Percentiles rank a stretch among this genome's conserved stretches.
Evolutionary conservation across 2,888 invertebrate genomes (phyloP).

Genomic region (Phaonia tiefii): DNA sequence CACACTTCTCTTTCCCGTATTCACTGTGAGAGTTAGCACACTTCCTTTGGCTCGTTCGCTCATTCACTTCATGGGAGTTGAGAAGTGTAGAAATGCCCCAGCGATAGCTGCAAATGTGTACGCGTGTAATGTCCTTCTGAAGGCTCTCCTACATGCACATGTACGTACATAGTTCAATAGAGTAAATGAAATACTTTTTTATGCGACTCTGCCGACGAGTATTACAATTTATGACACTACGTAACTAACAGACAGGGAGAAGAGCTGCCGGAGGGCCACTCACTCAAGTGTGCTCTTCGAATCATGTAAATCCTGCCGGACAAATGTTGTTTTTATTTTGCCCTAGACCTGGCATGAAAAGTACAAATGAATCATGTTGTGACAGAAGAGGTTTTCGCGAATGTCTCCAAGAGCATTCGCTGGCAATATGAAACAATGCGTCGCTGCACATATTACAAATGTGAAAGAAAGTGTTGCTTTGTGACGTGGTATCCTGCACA

Average conservation of each 20-base stretch:
- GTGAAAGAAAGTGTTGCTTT: background rate
- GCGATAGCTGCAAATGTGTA: no score
- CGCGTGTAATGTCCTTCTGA: background rate
- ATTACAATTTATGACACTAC: constrained; percentile 64
- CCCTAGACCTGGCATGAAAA: constrained; percentile 62
- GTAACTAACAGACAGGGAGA: constrained; percentile 59
- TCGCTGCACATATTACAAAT: background rate
- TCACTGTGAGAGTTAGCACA: background rate
- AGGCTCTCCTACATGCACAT: no score
- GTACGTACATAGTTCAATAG: constrained; percentile 59
- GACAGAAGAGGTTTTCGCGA: constrained; percentile 20
- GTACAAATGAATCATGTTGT: constrained; percentile 64
- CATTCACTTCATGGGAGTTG: background rate
- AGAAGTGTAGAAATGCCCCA: background rate
- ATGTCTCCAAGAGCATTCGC: background rate
- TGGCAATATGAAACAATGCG: background rate
- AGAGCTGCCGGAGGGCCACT: constrained; percentile 60
- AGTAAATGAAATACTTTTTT: constrained; percentile 64
- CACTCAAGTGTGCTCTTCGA: constrained; percentile 47
- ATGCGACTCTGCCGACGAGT: constrained; percentile 64
- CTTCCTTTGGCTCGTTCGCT: background rate
- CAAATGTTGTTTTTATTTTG: constrained; percentile 12
- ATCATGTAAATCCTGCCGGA: constrained; percentile 36
- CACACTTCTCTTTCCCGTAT: background rate
- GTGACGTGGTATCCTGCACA: no score